Evolutionary conservation across 2,888 invertebrate genomes (phyloP), one percentile per base, ranked within the genome.

Genomic region (Quadroppia sp.): DNA sequence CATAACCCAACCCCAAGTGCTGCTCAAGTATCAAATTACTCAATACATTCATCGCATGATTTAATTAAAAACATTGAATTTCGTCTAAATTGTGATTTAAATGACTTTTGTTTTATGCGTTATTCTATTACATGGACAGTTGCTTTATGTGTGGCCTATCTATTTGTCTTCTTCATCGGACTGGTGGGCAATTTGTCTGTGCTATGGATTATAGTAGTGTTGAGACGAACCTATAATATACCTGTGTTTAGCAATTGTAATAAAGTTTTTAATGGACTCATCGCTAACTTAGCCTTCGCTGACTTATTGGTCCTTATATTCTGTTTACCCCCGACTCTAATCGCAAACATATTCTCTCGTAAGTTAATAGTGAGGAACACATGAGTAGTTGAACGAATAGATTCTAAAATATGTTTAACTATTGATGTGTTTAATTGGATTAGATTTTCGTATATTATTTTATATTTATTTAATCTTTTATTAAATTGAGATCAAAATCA

Each of bases 271-370:
- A 95, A 95, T 85, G 94, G 91, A 84, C 92, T 95, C 85, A 95
- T 95, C 81, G 92, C 92, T 80, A 95, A 94, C 83, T 86, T 95
- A 81, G 95, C 95, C 42, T 88, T 94, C 48, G 95, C 95, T 76
- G 95, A 95, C 82, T 90, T 95, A 77, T 87, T 95, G 80, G 94
- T 95, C 80, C 89, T 94, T 81, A 89, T 94, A 75, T 93, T 95
- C 84, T 95, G 94, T 82, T 85, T 95, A 79, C 95, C 95, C 0
- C 93, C 94, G 2, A 95, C 94, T 17, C 86, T 95, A 79, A 89
- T 94, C 88, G 92, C 93, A 85, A 94, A 94, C 85, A 90, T 95
- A 79, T 92, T 92, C 85, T 92, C 93, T 84, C 94, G 95, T 95
- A 87, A 93, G 93, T 78, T n/a, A n/a, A n/a, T n/a, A n/a, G n/a